These are phyloP conservation scores for Elephantulus edwardii DNA, from an alignment of 2,113 vertebrate genomes.

Conservation along the genomic window DNA sequence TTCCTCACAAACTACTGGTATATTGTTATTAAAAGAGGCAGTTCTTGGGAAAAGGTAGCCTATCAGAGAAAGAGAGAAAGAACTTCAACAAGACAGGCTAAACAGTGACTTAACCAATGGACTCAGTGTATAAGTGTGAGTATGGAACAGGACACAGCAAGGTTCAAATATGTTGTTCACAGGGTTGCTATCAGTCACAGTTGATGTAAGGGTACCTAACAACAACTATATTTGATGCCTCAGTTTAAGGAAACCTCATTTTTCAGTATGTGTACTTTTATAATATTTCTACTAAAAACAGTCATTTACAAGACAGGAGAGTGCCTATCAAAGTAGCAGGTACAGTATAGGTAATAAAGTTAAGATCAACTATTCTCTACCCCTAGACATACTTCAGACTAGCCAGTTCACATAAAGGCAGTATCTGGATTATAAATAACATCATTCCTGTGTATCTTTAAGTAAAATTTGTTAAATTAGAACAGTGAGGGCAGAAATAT, in stretches of 20 bases:
- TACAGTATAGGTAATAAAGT: neutral
- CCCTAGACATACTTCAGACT: slow-evolving; percentile 11
- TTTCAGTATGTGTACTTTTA: slow-evolving; percentile 14
- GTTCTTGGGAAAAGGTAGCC: too few relatives aligned
- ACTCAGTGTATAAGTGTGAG: too few relatives aligned
- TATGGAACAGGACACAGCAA: too few relatives aligned
- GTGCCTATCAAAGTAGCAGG: neutral
- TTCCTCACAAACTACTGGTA: too few relatives aligned
- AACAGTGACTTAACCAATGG: too few relatives aligned
- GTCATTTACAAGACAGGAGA: slow-evolving; percentile 38
- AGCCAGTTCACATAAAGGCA: neutral
- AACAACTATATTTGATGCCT: slow-evolving; percentile 10
- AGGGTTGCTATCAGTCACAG: too few relatives aligned
- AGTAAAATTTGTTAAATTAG: neutral
- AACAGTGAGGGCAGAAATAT: neutral
- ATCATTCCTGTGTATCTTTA: neutral
- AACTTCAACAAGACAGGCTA: too few relatives aligned
- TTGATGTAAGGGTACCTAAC: too few relatives aligned
- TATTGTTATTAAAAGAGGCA: too few relatives aligned
- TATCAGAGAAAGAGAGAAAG: too few relatives aligned
- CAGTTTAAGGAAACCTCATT: slow-evolving; percentile 49
- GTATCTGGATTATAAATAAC: neutral
- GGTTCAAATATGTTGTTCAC: too few relatives aligned
- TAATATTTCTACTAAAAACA: neutral
- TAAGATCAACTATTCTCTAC: neutral